Evolutionary conservation across 2,797 vertebrate species (phyloP), one percentile per base, ranked within the genome.

Genomic region (Syndactyla subalaris): DNA sequence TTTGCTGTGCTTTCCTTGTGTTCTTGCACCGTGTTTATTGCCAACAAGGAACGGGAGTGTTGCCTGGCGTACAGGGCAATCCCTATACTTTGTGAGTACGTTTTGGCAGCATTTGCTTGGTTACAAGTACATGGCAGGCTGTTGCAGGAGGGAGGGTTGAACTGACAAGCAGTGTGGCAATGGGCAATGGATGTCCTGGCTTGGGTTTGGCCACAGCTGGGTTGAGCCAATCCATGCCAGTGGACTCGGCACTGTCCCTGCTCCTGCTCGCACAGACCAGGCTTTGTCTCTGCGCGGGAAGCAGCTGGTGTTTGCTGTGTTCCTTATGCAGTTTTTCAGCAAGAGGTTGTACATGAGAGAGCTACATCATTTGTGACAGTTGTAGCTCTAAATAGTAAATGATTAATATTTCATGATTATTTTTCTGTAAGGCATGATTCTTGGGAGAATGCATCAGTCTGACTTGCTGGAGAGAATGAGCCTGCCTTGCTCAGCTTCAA

Each of bases 361-460:
- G 32, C 81, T 57, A 19, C 88, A 85, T 89, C 67, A 21, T 73
- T 76, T 76, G 85, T 94, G 95, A 88, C 90, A 87, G 92, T 79
- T 86, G 93, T 87, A 89, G 86, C 90, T 94, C 88, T 89, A 85
- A 94, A 93, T 87, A 92, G 90, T 93, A 93, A 89, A 85, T 79
- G 2, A 94, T 97, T 95, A 97, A 95, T 95, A 93, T 96, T 96
- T 96, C 94, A 95, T 94, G n/a, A 21, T 91, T 85, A 85, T 95
- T 96, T 88, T 94, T 94, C 92, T 67, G 71, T 92, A 70, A 68
- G 79, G 85, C 90, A 59, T 32, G 68, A 51, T 92, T 85, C 85
- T 78, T 74, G 74, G 72, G 89, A 90, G 80, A 85, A 92, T 30
- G 59, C 92, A 86, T 88, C 93, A 67, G 92, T 45, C 90, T 92